Percentiles rank a stretch among this genome's conserved stretches.
phyloP scores from a whole-genome alignment of 2,113 vertebrate genomes.

The Protomyctophum bolini region DNA sequence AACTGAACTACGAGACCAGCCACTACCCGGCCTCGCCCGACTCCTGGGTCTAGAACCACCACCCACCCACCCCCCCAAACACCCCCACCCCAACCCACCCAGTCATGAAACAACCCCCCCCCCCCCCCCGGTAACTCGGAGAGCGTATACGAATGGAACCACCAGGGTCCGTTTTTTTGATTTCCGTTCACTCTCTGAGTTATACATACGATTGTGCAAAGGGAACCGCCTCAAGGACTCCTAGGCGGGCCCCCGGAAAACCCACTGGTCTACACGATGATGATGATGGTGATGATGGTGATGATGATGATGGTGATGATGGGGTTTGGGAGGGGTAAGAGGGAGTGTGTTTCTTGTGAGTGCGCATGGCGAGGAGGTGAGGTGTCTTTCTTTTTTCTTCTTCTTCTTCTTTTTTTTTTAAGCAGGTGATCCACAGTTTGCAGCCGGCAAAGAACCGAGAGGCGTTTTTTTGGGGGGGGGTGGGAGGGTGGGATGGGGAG shows the following conservation, averaged over 20 bases:
- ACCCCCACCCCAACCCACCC: too few relatives aligned
- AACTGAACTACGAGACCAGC: constrained; percentile 99
- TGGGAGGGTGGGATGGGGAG: too few relatives aligned
- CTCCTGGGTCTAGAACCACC: constrained; percentile 91
- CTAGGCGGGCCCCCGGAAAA: too few relatives aligned
- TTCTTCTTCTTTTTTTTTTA: background rate
- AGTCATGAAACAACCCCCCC: too few relatives aligned
- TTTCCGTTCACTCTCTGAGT: too few relatives aligned
- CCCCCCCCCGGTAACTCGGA: too few relatives aligned
- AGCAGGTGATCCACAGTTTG: constrained; percentile 43
- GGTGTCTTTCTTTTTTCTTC: constrained; percentile 58
- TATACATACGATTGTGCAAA: too few relatives aligned
- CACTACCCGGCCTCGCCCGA: constrained; percentile 99
- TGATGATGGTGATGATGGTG: constrained; percentile 17
- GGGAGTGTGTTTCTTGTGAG: constrained; percentile 42
- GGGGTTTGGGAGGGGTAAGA: constrained; percentile 28
- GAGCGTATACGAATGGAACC: too few relatives aligned
- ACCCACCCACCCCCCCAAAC: too few relatives aligned
- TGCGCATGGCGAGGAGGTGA: background rate
- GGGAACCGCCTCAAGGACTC: too few relatives aligned
- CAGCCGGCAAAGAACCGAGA: constrained; percentile 46
- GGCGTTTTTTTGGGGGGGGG: constrained; percentile 29
- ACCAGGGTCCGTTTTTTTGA: too few relatives aligned
- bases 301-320: constrained; percentile 5
- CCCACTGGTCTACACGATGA: too few relatives aligned